These are phyloP conservation scores for Rhopalosiphum padi DNA, from an alignment of 1,140 invertebrate genomes.

Conservation along the genomic window DNA sequence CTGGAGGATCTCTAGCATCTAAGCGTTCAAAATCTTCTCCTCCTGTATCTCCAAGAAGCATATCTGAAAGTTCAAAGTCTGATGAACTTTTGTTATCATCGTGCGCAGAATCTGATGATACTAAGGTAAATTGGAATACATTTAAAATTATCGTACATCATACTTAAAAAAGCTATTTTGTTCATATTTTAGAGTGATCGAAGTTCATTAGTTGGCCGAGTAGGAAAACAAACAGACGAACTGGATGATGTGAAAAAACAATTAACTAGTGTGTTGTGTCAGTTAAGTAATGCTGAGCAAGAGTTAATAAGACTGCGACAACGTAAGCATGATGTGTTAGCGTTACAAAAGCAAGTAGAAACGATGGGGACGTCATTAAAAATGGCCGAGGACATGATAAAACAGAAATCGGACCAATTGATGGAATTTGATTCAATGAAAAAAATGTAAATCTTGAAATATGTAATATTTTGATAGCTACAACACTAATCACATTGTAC, in stretches of 20 bases:
- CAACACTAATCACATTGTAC: neutral
- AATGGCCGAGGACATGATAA: slow-evolving; percentile 75
- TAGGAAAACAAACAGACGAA: slow-evolving; percentile 70
- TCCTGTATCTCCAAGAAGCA: slow-evolving; percentile 21
- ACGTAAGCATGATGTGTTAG: slow-evolving; percentile 69
- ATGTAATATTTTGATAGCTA: neutral
- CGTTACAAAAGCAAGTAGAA: slow-evolving; percentile 71
- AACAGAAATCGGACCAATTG: slow-evolving; percentile 72
- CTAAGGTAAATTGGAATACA: neutral
- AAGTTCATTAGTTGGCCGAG: slow-evolving; percentile 57
- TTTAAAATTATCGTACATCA: neutral
- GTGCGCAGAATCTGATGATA: slow-evolving; percentile 51
- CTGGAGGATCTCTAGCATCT: slow-evolving; percentile 26
- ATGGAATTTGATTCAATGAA: slow-evolving; percentile 72
- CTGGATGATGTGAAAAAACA: slow-evolving; percentile 72
- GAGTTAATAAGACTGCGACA: slow-evolving; percentile 75
- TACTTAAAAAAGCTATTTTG: neutral
- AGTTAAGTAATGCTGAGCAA: slow-evolving; percentile 68
- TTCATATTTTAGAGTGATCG: slow-evolving; percentile 47
- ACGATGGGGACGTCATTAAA: slow-evolving; percentile 65
- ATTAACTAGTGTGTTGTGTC: slow-evolving; percentile 63
- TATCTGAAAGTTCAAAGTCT: slow-evolving; percentile 44
- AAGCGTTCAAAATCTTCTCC: slow-evolving; percentile 52
- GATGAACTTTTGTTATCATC: slow-evolving; percentile 36
- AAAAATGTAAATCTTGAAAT: slow-evolving; percentile 62